A percentile compares a stretch with the other conserved stretches of the same genome.
Conservation (phyloP, 2,888 invertebrate genomes). For the Drosophila falleni region DNA sequence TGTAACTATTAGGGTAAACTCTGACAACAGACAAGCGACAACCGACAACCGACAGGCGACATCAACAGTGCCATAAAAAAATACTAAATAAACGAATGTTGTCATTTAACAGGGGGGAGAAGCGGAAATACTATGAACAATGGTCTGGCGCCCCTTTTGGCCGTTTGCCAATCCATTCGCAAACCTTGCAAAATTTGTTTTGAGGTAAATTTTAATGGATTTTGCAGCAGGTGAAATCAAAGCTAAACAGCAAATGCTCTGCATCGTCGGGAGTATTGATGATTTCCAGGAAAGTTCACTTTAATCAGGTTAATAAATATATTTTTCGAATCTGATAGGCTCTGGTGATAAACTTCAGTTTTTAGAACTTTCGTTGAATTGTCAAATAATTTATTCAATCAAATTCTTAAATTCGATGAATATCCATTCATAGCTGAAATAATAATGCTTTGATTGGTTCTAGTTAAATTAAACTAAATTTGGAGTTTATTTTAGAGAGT, state of each 20-base stretch:
- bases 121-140: conserved; percentile 49
- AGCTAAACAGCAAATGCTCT: conserved; percentile 11
- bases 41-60: conserved; percentile 30
- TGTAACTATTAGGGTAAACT: conserved; percentile 30
- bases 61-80: conserved; percentile 10
- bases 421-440: too few relatives aligned
- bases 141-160: conserved; percentile 42
- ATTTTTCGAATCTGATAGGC: background rate
- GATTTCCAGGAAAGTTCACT: background rate
- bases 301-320: background rate
- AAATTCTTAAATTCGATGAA: too few relatives aligned
- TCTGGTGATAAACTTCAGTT: too few relatives aligned
- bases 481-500: too few relatives aligned
- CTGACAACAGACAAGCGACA: conserved; percentile 41
- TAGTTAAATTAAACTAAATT: too few relatives aligned
- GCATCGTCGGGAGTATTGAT: background rate
- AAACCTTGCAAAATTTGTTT: conserved; percentile 28
- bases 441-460: too few relatives aligned
- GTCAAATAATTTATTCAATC: too few relatives aligned
- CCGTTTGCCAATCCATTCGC: conserved; percentile 54
- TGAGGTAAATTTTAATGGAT: conserved; percentile 34
- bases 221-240: conserved; percentile 26
- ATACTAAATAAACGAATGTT: conserved; percentile 23
- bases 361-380: too few relatives aligned
- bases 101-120: conserved; percentile 40